phyloP scores from a whole-genome alignment of 2,113 vertebrate genomes.

The Heloderma charlesbogerti region DNA sequence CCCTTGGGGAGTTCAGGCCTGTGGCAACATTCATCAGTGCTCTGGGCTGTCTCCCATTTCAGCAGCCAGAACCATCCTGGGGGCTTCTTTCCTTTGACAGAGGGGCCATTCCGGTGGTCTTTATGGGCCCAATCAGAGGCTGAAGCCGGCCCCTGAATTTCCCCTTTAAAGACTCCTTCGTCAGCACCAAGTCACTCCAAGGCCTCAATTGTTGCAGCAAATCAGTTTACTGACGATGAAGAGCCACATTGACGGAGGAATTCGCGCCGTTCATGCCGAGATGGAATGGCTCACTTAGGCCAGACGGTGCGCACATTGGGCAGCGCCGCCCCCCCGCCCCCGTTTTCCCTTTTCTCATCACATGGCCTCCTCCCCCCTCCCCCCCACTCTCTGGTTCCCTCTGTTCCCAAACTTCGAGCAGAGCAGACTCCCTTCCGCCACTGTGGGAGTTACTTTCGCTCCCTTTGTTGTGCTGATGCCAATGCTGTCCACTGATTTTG shows the following conservation, averaged over 20 bases:
- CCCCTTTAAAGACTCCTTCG: conserved; percentile 42
- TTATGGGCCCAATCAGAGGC: conserved; percentile 12
- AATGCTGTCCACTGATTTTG: too few species aligned
- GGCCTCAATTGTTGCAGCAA: not conserved
- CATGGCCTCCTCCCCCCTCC: not conserved
- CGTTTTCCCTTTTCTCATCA: not conserved
- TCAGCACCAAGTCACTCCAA: conserved; percentile 29
- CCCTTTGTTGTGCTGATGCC: not conserved
- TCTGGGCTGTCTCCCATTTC: conserved; percentile 8
- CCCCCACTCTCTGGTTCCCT: not conserved
- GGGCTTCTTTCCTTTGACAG: not conserved
- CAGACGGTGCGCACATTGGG: not conserved
- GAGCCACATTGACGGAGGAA: not conserved
- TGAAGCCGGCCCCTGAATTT: conserved; percentile 27
- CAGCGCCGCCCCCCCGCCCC: too few species aligned
- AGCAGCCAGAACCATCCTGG: not conserved
- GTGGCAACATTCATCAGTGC: not conserved
- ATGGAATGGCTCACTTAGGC: not conserved
- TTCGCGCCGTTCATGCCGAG: not conserved
- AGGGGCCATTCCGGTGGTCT: conserved; percentile 49
- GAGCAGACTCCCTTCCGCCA: not conserved
- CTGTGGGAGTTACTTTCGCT: not conserved
- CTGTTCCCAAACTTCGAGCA: not conserved
- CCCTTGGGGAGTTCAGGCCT: not conserved
- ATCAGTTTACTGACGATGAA: conserved; percentile 33